Base-by-base conservation (phyloP, 2,113 vertebrate genomes). In the Emydocephalus ijimae region DNA sequence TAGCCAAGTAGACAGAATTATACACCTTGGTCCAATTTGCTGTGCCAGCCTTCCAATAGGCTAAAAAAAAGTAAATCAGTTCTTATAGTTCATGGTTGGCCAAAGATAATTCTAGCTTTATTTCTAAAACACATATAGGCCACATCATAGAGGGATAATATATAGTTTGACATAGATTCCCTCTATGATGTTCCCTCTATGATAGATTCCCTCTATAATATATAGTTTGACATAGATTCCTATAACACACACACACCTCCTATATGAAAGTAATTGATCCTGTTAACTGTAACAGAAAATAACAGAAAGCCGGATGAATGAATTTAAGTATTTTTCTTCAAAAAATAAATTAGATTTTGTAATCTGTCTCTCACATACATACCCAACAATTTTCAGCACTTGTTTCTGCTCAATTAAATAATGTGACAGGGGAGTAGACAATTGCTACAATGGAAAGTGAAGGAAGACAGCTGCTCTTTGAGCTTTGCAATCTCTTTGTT, bases 361-460 rank as follows among this genome's bases (percentile, higher is more conserved):
- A 39, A 81, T 43, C 39, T 74, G 59, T 55, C 43, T 39, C 29
- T 69, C 52, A 15, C 12, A 52, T 50, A 92, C 11, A 92, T 39
- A 88, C 59, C 91, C 87, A 81, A 87, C 91, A 92, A 92, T 92
- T 92, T 92, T 43, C 50, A 89, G 50, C 87, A 74, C 87, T 92
- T 74, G 3, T 55, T 92, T 88, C 91, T 92, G 91, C 91, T 88
- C 91, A 88, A 89, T 92, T 92, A 92, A 88, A 88, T 92, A 88
- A 92, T 55, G 91, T 74, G 91, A 56, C 34, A 56, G 50, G 43
- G 3, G 50, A 92, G 34, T 26, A 74, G 87, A 89, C 56, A 88
- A 88, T 87, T 52, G 52, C 59, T 54, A 26, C 24, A 52, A 59
- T 18, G 26, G 48, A 20, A 55, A 26, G 50, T 74, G 34, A 69